Evolutionary conservation across 1,140 invertebrate species (phyloP).

Genomic region (Eumeta japonica): DNA sequence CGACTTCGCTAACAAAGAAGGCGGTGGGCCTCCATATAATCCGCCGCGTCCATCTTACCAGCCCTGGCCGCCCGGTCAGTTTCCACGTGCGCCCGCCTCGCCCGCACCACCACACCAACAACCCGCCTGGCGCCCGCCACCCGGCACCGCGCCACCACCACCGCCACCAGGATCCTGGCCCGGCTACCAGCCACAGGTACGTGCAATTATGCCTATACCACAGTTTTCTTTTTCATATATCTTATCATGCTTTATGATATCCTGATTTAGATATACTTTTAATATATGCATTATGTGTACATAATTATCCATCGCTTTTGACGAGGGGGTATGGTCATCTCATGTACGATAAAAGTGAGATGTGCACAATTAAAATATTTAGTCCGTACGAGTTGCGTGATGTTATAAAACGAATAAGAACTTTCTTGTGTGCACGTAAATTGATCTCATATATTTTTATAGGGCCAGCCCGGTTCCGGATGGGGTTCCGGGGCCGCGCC

Average conservation of each 20-base stretch:
- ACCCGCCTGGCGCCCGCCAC: slow-evolving; percentile 30
- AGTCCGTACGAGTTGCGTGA: too few species aligned
- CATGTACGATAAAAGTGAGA: too few species aligned
- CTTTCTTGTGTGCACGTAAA: too few species aligned
- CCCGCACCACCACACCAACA: slow-evolving; percentile 26
- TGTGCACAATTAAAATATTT: too few species aligned
- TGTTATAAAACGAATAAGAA: too few species aligned
- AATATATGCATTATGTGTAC: too few species aligned
- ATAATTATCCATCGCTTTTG: too few species aligned
- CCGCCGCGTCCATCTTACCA: slow-evolving; percentile 17
- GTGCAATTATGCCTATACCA: slow-evolving; percentile 6
- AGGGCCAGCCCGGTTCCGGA: slow-evolving; percentile 26
- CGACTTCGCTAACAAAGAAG: slow-evolving; percentile 78
- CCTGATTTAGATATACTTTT: too few species aligned
- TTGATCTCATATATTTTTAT: slow-evolving; percentile 14
- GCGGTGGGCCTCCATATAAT: slow-evolving; percentile 25
- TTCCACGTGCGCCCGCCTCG: slow-evolving; percentile 25
- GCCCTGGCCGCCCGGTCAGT: slow-evolving; percentile 28
- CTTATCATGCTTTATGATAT: too few species aligned
- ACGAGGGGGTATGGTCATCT: too few species aligned
- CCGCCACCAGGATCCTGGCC: slow-evolving; percentile 21
- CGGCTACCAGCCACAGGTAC: slow-evolving; percentile 34
- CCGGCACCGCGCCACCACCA: slow-evolving; percentile 18
- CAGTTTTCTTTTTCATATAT: too few species aligned
- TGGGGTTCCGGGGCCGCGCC: slow-evolving; percentile 21